A percentile compares a stretch with the other conserved stretches of the same genome.
Conservation (phyloP, 2,888 invertebrate genomes). For the Allacma fusca region DNA sequence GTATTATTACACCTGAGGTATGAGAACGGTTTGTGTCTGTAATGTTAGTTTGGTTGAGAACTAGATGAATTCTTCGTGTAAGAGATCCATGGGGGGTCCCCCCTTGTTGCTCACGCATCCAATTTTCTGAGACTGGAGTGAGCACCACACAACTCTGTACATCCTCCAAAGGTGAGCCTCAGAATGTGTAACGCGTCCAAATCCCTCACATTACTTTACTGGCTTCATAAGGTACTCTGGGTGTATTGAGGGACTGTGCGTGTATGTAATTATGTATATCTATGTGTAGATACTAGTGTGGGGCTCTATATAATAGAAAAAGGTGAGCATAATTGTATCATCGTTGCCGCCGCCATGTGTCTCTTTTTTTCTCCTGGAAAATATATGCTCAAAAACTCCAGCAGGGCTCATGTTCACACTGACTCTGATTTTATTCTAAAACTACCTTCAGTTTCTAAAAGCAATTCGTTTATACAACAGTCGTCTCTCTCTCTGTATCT, state of each 20-base stretch:
- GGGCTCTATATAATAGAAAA: not conserved
- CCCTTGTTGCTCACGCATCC: conserved; percentile 28
- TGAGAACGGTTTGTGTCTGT: not conserved
- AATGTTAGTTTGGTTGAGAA: not conserved
- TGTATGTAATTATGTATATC: not conserved
- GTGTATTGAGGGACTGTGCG: not conserved
- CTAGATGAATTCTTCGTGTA: conserved; percentile 28
- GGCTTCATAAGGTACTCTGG: no score
- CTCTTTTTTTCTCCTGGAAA: not conserved
- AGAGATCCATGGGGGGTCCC: conserved; percentile 39
- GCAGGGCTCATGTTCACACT: no score
- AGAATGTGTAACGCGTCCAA: no score
- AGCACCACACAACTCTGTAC: no score
- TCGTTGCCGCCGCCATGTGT: no score
- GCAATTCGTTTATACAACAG: no score
- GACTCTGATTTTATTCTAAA: no score
- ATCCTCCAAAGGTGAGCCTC: no score
- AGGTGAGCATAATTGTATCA: not conserved
- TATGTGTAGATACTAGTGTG: not conserved
- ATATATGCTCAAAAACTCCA: not conserved
- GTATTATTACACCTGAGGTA: conserved; percentile 23
- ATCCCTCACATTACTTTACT: no score
- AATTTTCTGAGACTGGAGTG: not conserved
- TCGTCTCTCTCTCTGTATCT: no score
- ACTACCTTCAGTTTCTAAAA: no score